Evolutionary conservation across 2,888 invertebrate genomes (phyloP).

Genomic region (Lampropteryx suffumata): DNA sequence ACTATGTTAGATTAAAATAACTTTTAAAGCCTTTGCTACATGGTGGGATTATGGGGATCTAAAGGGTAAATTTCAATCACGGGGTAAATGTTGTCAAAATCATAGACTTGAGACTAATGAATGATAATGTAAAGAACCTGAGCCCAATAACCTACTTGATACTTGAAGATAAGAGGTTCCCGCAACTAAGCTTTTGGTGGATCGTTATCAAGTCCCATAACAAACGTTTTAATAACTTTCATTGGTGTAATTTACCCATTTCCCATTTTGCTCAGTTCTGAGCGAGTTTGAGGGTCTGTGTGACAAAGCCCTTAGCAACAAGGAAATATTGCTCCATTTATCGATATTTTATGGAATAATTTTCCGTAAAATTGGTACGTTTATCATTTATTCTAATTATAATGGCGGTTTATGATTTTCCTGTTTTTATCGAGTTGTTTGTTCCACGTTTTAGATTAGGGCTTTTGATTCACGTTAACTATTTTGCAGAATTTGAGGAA

Average conservation of each 20-base stretch:
- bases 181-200: too few species aligned
- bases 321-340: slow-evolving; percentile 41
- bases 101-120: too few species aligned
- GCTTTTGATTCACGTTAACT: slow-evolving; percentile 27
- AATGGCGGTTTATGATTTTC: slow-evolving; percentile 44
- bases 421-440: slow-evolving; percentile 47
- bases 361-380: slow-evolving; percentile 51
- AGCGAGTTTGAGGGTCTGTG: not conserved
- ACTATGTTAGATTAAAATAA: slow-evolving; percentile 13
- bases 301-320: slow-evolving; percentile 14
- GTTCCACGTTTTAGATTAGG: slow-evolving; percentile 21
- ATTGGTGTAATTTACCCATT: too few species aligned
- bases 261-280: too few species aligned
- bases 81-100: too few species aligned
- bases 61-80: too few species aligned
- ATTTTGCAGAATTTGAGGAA: slow-evolving; percentile 19
- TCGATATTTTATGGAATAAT: slow-evolving; percentile 45
- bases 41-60: too few species aligned
- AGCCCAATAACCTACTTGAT: too few species aligned
- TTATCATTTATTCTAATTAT: slow-evolving; percentile 46
- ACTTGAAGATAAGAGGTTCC: too few species aligned
- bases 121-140: too few species aligned
- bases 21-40: slow-evolving; percentile 9
- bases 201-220: too few species aligned
- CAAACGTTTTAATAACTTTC: too few species aligned